Base-by-base conservation (phyloP, 2,888 invertebrate genomes). In the Cephalotes varians region DNA sequence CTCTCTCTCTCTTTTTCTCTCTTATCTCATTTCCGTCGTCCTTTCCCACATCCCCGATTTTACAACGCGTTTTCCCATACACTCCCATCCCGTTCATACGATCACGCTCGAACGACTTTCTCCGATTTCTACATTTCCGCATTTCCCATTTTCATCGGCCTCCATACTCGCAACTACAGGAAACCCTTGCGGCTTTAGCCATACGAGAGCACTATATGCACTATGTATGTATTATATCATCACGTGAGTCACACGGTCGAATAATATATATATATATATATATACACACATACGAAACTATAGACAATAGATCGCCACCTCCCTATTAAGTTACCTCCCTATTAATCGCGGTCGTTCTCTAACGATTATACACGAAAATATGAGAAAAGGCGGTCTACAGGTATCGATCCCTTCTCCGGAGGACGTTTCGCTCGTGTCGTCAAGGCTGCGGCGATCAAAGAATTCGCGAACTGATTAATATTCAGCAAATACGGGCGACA, bases 401-500 rank as follows among this genome's bases (percentile, higher is more conserved):
- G 10, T 40, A 47, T 56, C 12, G 69, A 74, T 60, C 67, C 60
- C 18, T 73, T 49, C 21, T 6, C 15, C 28, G 60, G 18, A 51
- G 76, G 51, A 81, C 56, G 71, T 77, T 21, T 72, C 82, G 44
- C 18, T 34, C 81, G 65, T 67, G 62, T 51, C 77, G 58, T 65
- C 15, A 25, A 51, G 60, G 82, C 67, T 31, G 28, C 72, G 18
- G 28, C 76, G 79, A 88, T 77, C 82, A 72, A 87, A 51, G 67
- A 81, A 67, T 40, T 73, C 81, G 82, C 65, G 15, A 28, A 34
- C 51, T 87, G 85, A 89, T 79, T 79, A 79, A 87, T 87, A 89
- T 87, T 87, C 87, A 60, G 10, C 31, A 79, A 77, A 60, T 62
- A 60, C 31, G 69, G 44, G 56, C 72, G 76, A 72, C 79, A 54